Percentiles rank a stretch among this genome's conserved stretches.
phyloP scores from a whole-genome alignment of 2,797 vertebrate genomes.

The Lateolabrax maculatus region DNA sequence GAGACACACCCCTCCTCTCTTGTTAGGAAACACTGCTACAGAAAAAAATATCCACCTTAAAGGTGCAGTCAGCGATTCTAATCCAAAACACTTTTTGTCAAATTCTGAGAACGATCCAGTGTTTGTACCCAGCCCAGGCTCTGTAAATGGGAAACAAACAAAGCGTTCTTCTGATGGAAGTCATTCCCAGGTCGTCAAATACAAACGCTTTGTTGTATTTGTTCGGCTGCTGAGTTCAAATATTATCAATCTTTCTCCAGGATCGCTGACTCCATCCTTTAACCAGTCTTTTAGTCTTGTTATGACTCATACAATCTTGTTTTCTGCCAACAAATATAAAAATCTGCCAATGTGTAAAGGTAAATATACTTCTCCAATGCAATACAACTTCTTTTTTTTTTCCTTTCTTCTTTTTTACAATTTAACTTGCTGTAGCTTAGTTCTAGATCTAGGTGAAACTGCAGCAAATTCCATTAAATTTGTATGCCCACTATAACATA shows the following conservation, averaged over 20 bases:
- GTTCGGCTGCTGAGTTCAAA: too few relatives aligned
- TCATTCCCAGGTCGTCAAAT: too few relatives aligned
- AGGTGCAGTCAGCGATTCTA: too few relatives aligned
- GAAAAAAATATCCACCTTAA: conserved; percentile 18
- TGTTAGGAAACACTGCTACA: conserved; percentile 39
- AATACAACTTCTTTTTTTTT: neutral
- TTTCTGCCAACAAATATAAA: conserved; percentile 43
- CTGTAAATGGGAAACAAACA: too few relatives aligned
- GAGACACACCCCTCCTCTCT: conserved; percentile 26
- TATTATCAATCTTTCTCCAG: too few relatives aligned
- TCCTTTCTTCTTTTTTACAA: too few relatives aligned
- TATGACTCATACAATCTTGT: conserved; percentile 31
- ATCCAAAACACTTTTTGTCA: too few relatives aligned
- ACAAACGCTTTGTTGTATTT: too few relatives aligned
- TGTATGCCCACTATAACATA: neutral
- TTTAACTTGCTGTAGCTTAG: neutral
- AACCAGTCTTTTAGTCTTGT: conserved; percentile 15
- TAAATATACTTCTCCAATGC: neutral
- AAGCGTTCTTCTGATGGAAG: too few relatives aligned
- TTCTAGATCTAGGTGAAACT: neutral
- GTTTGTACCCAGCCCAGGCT: too few relatives aligned
- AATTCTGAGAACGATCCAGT: too few relatives aligned
- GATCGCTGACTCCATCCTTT: too few relatives aligned
- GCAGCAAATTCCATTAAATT: neutral
- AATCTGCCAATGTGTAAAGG: neutral